These are phyloP conservation scores for Tachysurus vachellii DNA, from an alignment of 2,113 vertebrate species.

Conservation along the genomic window DNA sequence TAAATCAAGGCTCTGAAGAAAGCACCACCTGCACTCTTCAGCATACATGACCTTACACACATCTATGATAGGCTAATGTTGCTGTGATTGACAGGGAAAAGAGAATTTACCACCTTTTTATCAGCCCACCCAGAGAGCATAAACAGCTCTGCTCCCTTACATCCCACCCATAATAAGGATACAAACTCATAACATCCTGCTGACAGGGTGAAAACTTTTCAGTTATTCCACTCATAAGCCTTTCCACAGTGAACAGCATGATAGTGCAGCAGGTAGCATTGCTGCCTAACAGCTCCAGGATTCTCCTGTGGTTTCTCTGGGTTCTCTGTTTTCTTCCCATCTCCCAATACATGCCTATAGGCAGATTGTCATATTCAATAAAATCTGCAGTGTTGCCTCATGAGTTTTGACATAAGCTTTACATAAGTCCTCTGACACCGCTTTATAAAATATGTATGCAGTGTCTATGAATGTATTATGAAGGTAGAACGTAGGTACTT, in stretches of 20 bases:
- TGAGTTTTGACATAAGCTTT: conserved; percentile 13
- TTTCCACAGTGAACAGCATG: neutral
- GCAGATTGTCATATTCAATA: conserved; percentile 4
- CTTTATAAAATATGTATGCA: conserved; percentile 18
- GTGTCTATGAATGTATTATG: neutral
- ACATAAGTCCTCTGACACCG: neutral
- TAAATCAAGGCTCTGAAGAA: neutral
- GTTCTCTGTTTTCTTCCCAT: neutral
- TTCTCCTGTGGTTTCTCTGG: neutral
- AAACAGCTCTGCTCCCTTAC: neutral
- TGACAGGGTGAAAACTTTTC: neutral
- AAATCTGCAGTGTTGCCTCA: neutral
- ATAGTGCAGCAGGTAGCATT: neutral
- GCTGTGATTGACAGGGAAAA: neutral
- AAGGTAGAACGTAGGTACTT: neutral
- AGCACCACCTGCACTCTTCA: neutral
- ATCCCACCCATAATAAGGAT: neutral
- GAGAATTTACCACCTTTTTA: neutral
- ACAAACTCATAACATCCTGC: neutral
- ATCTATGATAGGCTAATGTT: neutral
- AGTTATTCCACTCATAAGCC: neutral
- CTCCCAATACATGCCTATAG: neutral
- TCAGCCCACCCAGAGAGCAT: neutral
- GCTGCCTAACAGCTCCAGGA: neutral
- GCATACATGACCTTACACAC: neutral